A percentile compares a stretch with the other conserved stretches of the same genome.
phyloP scores from a whole-genome alignment of 2,888 invertebrate species.

The Polydesmus complanatus region DNA sequence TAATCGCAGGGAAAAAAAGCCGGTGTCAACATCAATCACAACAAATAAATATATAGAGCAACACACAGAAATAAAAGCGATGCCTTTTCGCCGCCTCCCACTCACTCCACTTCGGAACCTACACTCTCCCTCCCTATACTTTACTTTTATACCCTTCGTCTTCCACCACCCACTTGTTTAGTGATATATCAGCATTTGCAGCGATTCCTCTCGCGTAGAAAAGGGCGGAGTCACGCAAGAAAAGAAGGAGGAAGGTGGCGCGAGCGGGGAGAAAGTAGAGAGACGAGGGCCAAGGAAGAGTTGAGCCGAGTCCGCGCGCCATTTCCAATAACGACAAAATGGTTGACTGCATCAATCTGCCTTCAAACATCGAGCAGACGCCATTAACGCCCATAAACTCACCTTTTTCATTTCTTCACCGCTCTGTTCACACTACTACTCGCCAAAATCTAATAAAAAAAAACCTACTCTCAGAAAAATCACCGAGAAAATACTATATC shows the following conservation, averaged over 20 bases:
- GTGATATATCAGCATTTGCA: background rate
- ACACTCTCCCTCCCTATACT: background rate
- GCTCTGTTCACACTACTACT: background rate
- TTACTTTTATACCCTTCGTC: background rate
- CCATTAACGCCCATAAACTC: background rate
- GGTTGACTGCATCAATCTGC: conserved; percentile 12
- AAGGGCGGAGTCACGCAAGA: too few species aligned
- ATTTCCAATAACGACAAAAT: conserved; percentile 1
- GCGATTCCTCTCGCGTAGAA: too few species aligned
- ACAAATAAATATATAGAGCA: background rate
- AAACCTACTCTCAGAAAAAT: too few species aligned
- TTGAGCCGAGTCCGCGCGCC: too few species aligned
- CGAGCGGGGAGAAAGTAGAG: too few species aligned
- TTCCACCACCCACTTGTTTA: background rate
- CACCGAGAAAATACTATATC: too few species aligned
- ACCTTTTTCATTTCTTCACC: background rate
- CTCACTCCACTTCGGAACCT: background rate
- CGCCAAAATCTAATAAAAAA: too few species aligned
- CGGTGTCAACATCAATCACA: background rate
- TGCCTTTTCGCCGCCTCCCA: background rate
- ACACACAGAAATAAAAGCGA: background rate
- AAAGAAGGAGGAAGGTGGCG: too few species aligned
- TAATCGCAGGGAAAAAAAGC: background rate
- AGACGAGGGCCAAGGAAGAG: too few species aligned
- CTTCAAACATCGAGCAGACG: background rate